phyloP scores from a whole-genome alignment of 2,888 invertebrate genomes.

The Cephus runcator region DNA sequence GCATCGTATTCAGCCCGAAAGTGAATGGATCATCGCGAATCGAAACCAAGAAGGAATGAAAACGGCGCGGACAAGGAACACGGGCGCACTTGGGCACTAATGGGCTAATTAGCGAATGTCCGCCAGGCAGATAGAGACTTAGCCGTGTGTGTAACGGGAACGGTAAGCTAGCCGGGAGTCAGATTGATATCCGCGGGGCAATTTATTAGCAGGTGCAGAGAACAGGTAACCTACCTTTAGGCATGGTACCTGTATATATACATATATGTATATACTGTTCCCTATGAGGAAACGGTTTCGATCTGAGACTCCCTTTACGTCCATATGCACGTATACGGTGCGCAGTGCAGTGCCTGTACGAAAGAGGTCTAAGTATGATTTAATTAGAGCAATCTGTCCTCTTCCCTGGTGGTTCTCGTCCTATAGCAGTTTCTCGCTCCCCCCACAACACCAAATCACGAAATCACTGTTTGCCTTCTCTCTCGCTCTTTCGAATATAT shows the following conservation, averaged over 20 bases:
- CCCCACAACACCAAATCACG: too few species aligned
- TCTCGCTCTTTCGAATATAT: too few species aligned
- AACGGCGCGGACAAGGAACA: neutral
- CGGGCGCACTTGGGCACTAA: neutral
- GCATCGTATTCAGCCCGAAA: neutral
- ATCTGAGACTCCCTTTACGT: too few species aligned
- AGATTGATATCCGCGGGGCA: constrained; percentile 17
- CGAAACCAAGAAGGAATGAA: neutral
- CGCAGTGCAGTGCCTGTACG: constrained; percentile 18
- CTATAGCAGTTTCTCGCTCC: too few species aligned
- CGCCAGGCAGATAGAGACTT: neutral
- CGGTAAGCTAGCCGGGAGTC: neutral
- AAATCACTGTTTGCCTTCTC: too few species aligned
- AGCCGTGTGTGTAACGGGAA: neutral
- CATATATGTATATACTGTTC: neutral
- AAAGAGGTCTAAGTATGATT: constrained; percentile 39
- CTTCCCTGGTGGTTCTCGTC: constrained; percentile 15
- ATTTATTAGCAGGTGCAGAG: constrained; percentile 16
- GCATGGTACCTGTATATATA: neutral
- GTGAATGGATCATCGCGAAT: neutral
- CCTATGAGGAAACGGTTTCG: too few species aligned
- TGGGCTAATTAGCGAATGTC: constrained; percentile 1
- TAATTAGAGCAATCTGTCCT: constrained; percentile 40
- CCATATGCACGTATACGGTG: constrained; percentile 10
- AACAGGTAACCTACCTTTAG: neutral